Conservation (phyloP, 2,113 vertebrate species). For the Clinocottus analis region DNA sequence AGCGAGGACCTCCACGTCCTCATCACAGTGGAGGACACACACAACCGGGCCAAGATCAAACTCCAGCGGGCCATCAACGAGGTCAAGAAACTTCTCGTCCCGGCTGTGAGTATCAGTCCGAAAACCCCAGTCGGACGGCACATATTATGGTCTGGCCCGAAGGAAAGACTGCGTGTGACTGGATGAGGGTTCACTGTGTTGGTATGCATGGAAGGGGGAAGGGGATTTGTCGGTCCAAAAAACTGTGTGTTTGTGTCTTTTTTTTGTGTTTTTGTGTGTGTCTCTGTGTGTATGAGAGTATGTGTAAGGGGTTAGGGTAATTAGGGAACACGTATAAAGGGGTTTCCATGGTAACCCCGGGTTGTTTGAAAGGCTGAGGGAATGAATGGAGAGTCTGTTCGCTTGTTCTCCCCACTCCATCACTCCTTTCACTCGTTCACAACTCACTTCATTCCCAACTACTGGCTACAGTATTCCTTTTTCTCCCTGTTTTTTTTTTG, state of each 20-base stretch:
- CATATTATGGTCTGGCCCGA: conserved; percentile 16
- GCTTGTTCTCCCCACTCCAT: conserved; percentile 80
- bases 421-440: conserved; percentile 80
- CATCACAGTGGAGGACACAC: conserved; percentile 97
- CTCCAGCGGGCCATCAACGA: conserved; percentile 94
- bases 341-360: conserved; percentile 79
- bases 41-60: conserved; percentile 97
- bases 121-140: not conserved
- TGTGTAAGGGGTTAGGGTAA: conserved; percentile 82
- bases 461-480: conserved; percentile 78
- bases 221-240: conserved; percentile 73
- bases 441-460: conserved; percentile 82
- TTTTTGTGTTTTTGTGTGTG: conserved; percentile 45
- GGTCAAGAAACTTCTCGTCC: conserved; percentile 95
- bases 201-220: conserved; percentile 77
- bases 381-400: conserved; percentile 84
- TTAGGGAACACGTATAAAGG: conserved; percentile 82
- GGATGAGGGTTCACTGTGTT: conserved; percentile 67
- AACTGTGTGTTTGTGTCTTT: conserved; percentile 68
- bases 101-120: conserved; percentile 93
- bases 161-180: conserved; percentile 47
- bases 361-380: conserved; percentile 82
- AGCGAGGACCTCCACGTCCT: conserved; percentile 97
- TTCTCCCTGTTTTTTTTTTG: conserved; percentile 55
- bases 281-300: conserved; percentile 72